Evolutionary conservation across 2,797 vertebrate genomes (phyloP), one percentile per base, ranked within the genome.

Genomic region (Catharus ustulatus): DNA sequence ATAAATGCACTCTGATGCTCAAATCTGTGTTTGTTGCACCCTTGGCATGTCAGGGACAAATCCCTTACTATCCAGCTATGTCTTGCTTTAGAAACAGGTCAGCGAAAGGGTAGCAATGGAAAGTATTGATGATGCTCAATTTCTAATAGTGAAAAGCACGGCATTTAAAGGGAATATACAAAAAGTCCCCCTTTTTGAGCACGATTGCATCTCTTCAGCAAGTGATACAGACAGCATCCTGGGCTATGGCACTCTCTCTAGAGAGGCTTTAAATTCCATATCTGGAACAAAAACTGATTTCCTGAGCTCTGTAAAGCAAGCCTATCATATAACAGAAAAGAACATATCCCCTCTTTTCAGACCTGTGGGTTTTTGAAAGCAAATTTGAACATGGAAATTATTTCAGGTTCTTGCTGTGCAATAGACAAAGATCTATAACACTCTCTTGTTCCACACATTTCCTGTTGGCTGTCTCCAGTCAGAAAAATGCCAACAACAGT

Each of bases 41-140:
- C 14, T 20, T 64, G 2, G 0, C 6, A 42, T 32, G 5, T 34
- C 32, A 69, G 51, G 22, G 26, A 73, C 24, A 90, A 76, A 57
- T 3, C 14, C 6, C 9, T 54, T 27, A 64, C 9, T n/a, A 68
- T 29, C 2, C 49, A 74, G 16, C 17, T 52, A 6, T 23, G 18
- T 38, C 34, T 85, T 52, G 6, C 32, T 52, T 83, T 43, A 76
- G 61, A 74, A 86, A 69, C 2, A 66, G 6, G 5, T 45, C 27
- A 49, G 19, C 38, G 21, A 51, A 69, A 72, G 3, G 0, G 8
- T 13, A 49, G 17, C 18, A 89, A 30, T 43, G 19, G 18, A 58
- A 34, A 88, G 4, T 0, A 0, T n/a, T 51, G 16, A n/a, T 36
- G 12, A 3, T 32, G 15, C 11, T 55, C 8, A 40, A 0, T 52